Evolutionary conservation across 2,113 vertebrate species (phyloP), one percentile per base, ranked within the genome.

Genomic region (Notarius quadriscutis): DNA sequence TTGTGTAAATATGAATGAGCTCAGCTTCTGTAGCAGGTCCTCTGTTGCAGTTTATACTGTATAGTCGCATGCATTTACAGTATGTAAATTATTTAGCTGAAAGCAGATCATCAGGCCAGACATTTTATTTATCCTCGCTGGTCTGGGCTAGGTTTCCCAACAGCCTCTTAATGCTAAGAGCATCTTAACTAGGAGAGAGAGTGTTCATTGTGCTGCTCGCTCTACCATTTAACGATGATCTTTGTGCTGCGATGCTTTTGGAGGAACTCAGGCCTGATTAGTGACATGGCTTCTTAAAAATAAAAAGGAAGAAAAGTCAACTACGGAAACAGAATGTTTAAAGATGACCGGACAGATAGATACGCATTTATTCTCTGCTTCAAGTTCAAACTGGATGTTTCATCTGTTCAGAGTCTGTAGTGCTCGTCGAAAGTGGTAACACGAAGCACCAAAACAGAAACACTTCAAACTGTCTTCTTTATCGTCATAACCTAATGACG

Each of bases 61-160:
- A n/a, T n/a, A 80, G 77, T 58, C 53, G 58, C 53, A 57, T 30
- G 15, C 3, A 55, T 80, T 57, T 80, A 41, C 2, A 41, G 34
- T 41, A 80, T 34, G 17, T 30, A 30, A 80, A 34, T 80, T 17
- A 58, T 80, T 57, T 20, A 18, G 53, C 77, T 80, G 25, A 58
- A 58, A 57, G 77, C 51, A 80, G n/a, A 14, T 80, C 77, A 80
- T 55, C 77, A 58, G 75, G 55, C 50, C 75, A 78, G 50, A 78
- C 50, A 53, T 12, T 80, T 80, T 80, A 58, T 80, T 80, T 80
- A 30, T 4, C n/a, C 53, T 30, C n/a, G 27, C n/a, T 30, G 8
- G 77, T 57, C n/a, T 41, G 41, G 41, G 41, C 3, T 41, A 4
- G 41, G 41, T 41, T 41, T 41, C 41, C 41, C 41, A 41, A 41